Evolutionary conservation across 2,113 vertebrate species (phyloP), one percentile per base, ranked within the genome.

Genomic region (Pollachius pollachius): DNA sequence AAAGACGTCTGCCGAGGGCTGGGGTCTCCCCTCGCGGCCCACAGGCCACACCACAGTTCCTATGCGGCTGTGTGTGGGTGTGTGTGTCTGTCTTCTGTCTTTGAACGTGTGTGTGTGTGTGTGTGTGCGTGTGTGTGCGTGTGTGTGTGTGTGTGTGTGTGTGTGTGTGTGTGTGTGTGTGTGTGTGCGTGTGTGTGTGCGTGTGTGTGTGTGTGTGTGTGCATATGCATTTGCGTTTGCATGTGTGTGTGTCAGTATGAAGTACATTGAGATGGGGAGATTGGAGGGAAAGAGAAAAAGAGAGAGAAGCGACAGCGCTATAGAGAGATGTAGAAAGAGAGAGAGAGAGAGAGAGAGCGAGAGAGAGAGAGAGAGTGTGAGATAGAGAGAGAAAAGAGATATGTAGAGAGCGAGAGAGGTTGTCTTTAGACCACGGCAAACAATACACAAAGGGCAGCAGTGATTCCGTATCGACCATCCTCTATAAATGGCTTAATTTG

Each of bases 401-500:
- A 63, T 5, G 4, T 37, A 69, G 68, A 64, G 76, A 79, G 85
- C 27, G 4, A 4, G 27, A 27, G 27, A 27, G 86, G 81, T 85
- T 84, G 85, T 87, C 85, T 74, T 27, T n/a, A 74, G 84, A 87
- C 83, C 85, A 78, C 68, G 76, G 85, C 85, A 85, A 84, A 89
- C 87, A 88, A 88, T 89, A 85, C 89, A 87, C 86, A 89, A 84
- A 88, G 86, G 85, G 85, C 86, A 74, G 77, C 85, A 88, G 89
- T 84, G 80, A 89, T 89, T 89, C 78, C 85, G 84, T 85, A 87
- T 89, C 88, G 88, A 27, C 27, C 4, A 89, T 89, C 82, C 83
- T 76, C 75, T 75, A 81, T 85, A 87, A 89, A 90, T 84, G 85
- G 85, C 82, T 89, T 89, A 84, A 90, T 90, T 89, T 90, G 89